phyloP scores from a whole-genome alignment of 1,140 invertebrate species.

The Drosophila sucinea region DNA sequence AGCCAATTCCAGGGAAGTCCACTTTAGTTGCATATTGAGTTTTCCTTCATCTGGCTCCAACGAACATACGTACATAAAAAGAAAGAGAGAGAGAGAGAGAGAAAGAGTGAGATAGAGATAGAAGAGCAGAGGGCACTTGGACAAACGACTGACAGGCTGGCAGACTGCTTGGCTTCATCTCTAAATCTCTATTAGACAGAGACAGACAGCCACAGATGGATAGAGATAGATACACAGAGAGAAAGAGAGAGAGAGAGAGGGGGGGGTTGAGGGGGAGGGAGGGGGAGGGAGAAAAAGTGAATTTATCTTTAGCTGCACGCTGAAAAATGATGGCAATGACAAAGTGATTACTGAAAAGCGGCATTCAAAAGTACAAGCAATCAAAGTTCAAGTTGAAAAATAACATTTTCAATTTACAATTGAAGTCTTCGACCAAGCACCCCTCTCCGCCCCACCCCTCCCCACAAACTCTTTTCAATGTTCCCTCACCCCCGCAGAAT shows the following conservation, averaged over 20 bases:
- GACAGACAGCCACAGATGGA: conserved; percentile 5
- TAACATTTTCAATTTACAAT: conserved; percentile 64
- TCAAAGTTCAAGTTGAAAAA: conserved; percentile 72
- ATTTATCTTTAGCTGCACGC: conserved; percentile 66
- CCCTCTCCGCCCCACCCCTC: background rate
- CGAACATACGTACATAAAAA: conserved; percentile 10
- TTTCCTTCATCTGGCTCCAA: conserved; percentile 37
- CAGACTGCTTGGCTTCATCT: conserved; percentile 43
- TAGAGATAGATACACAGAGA: background rate
- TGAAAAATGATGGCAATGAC: conserved; percentile 80
- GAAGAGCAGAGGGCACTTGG: conserved; percentile 36
- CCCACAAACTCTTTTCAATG: too few relatives aligned
- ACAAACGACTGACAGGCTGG: conserved; percentile 35
- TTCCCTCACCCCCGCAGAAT: background rate
- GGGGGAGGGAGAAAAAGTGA: conserved; percentile 57
- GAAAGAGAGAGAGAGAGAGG: background rate
- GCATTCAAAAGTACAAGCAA: conserved; percentile 51
- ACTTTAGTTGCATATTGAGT: conserved; percentile 56
- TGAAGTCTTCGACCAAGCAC: conserved; percentile 37
- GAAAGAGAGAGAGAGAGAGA: too few relatives aligned
- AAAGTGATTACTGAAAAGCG: conserved; percentile 76
- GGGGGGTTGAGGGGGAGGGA: conserved; percentile 17
- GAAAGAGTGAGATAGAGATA: too few relatives aligned
- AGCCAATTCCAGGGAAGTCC: conserved; percentile 77
- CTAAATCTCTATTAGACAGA: conserved; percentile 72